Evolutionary conservation across 1,140 invertebrate genomes (phyloP).

Genomic region (Bradysia coprophila): DNA sequence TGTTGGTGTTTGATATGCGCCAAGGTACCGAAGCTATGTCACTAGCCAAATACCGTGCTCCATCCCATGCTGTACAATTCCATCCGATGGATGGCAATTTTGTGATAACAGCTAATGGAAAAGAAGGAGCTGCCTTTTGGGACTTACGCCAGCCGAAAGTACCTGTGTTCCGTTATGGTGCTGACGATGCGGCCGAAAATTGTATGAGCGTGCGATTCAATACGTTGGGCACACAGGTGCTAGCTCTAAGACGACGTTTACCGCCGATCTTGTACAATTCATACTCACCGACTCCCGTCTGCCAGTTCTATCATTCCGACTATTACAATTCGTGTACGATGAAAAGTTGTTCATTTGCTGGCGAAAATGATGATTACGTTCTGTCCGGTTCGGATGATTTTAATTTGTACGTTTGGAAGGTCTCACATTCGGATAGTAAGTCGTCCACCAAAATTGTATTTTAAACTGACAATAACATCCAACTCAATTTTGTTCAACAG

Average conservation of each 20-base stretch:
- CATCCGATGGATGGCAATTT: conserved; percentile 68
- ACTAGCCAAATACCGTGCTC: conserved; percentile 42
- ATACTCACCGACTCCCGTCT: conserved; percentile 42
- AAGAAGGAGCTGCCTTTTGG: conserved; percentile 76
- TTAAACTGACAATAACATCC: no score
- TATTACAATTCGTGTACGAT: conserved; percentile 95
- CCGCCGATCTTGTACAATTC: conserved; percentile 67
- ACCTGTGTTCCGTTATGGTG: conserved; percentile 46
- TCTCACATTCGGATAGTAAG: conserved; percentile 36
- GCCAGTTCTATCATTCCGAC: conserved; percentile 75
- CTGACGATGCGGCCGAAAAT: conserved; percentile 40
- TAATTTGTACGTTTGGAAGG: conserved; percentile 86
- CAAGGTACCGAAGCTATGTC: conserved; percentile 19
- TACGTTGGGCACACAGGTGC: conserved; percentile 48
- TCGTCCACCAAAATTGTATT: conserved; percentile 6
- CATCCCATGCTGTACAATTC: conserved; percentile 83
- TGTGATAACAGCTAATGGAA: conserved; percentile 73
- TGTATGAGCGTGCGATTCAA: conserved; percentile 88
- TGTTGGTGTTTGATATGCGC: conserved; percentile 58
- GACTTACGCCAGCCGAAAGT: conserved; percentile 66
- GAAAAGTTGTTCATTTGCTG: conserved; percentile 93
- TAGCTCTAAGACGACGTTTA: conserved; percentile 66
- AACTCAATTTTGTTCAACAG: conserved; percentile 13
- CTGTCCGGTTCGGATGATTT: conserved; percentile 90
- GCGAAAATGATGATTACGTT: conserved; percentile 71